phyloP scores from a whole-genome alignment of 2,888 invertebrate species.

The Sicus ferrugineus region DNA sequence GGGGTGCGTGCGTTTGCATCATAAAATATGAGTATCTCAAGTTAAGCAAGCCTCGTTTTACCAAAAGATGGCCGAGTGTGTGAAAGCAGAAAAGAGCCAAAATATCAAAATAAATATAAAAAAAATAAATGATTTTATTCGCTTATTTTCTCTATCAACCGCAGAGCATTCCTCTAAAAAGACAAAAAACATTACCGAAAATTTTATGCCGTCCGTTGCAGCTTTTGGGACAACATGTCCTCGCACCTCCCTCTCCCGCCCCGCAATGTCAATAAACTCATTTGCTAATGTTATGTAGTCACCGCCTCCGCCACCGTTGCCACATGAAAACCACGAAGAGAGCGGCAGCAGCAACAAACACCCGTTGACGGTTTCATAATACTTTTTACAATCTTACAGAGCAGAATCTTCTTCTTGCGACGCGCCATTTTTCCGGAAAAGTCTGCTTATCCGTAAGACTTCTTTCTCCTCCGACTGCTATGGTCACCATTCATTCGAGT shows the following conservation, averaged over 20 bases:
- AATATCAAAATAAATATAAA: not conserved
- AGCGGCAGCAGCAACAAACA: not conserved
- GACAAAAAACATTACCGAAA: not conserved
- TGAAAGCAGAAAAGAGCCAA: not conserved
- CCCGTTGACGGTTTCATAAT: slow-evolving; percentile 20
- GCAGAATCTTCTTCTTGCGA: slow-evolving; percentile 38
- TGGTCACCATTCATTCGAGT: too few species aligned
- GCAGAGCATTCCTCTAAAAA: not conserved
- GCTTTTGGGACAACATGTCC: not conserved
- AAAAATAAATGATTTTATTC: not conserved
- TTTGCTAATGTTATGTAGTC: not conserved
- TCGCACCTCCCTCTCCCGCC: not conserved
- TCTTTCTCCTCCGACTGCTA: not conserved
- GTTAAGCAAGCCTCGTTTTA: not conserved
- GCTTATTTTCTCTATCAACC: not conserved
- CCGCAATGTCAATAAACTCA: slow-evolving; percentile 26
- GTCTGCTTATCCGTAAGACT: slow-evolving; percentile 48
- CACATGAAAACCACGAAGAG: too few species aligned
- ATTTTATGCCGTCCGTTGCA: not conserved
- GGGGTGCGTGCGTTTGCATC: not conserved
- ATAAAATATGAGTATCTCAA: not conserved
- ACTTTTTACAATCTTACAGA: too few species aligned
- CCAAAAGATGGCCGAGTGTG: not conserved
- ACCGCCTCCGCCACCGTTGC: not conserved
- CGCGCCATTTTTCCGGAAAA: slow-evolving; percentile 58